Conservation (phyloP, 2,797 vertebrate species). For the Crenichthys baileyi region DNA sequence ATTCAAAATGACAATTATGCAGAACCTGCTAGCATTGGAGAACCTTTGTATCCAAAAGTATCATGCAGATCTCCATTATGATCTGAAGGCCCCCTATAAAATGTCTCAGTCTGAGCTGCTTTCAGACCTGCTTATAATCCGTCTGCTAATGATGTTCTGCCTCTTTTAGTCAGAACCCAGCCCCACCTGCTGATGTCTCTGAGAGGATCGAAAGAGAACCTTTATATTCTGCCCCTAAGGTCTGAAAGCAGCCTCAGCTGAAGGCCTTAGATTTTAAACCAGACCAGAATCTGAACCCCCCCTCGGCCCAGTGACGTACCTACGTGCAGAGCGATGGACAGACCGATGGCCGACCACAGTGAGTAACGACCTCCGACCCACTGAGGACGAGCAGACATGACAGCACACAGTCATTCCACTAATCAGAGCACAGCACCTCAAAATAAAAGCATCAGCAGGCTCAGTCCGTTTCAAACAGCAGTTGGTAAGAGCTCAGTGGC, state of each 20-base stretch:
- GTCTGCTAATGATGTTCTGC: background rate
- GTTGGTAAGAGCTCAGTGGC: constrained; percentile 4
- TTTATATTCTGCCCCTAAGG: too few species aligned
- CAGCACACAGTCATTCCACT: constrained; percentile 52
- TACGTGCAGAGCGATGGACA: constrained; percentile 95
- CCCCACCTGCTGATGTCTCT: too few species aligned
- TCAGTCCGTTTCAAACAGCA: background rate
- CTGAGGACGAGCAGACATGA: constrained; percentile 79
- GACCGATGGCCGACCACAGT: constrained; percentile 96
- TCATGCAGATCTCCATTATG: background rate
- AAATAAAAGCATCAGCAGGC: constrained; percentile 10
- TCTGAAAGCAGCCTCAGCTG: too few species aligned
- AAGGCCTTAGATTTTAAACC: too few species aligned
- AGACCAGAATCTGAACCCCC: background rate
- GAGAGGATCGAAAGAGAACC: too few species aligned
- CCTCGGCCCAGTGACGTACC: constrained; percentile 78
- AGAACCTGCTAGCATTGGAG: background rate
- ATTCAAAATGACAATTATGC: background rate
- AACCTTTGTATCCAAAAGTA: background rate
- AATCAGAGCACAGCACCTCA: constrained; percentile 39
- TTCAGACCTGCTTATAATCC: background rate
- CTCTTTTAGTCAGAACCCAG: background rate
- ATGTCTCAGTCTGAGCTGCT: background rate
- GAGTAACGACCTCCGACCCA: constrained; percentile 99
- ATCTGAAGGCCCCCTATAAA: background rate